Evolutionary conservation across 2,888 invertebrate genomes (phyloP).

Genomic region (Pimpla rufipes): DNA sequence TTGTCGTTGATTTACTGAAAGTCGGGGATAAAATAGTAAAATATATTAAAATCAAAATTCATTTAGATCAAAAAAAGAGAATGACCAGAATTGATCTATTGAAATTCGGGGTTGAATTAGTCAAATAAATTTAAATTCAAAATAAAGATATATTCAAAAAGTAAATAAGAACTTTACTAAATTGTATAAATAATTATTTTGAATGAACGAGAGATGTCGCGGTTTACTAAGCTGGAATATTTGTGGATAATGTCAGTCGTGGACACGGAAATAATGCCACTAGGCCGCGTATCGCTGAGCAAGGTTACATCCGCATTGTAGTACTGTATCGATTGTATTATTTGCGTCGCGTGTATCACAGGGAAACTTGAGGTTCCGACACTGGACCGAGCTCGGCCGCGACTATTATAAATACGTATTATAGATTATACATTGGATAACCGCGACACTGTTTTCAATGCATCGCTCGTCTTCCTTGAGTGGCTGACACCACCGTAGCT

Average conservation of each 20-base stretch:
- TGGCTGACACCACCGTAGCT: slow-evolving; percentile 36
- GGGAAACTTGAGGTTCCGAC: background rate
- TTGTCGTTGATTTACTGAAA: too few species aligned
- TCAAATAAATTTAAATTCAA: too few species aligned
- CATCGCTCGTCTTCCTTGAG: slow-evolving; percentile 50
- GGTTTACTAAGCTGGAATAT: background rate
- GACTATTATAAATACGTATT: slow-evolving; percentile 26
- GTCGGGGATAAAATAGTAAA: too few species aligned
- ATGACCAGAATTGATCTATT: too few species aligned
- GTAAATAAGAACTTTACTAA: background rate
- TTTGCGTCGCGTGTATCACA: background rate
- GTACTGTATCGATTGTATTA: background rate
- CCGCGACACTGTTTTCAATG: slow-evolving; percentile 29
- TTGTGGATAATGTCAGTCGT: background rate
- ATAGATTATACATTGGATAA: slow-evolving; percentile 39
- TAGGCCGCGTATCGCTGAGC: background rate
- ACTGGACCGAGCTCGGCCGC: background rate
- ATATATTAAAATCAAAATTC: too few species aligned
- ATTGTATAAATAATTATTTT: background rate
- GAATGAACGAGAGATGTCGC: background rate
- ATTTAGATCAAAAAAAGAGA: too few species aligned
- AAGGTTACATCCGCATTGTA: slow-evolving; percentile 4
- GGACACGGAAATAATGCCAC: background rate
- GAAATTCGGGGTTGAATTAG: too few species aligned
- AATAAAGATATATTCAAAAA: too few species aligned